Evolutionary conservation across 2,888 invertebrate species (phyloP), one percentile per base, ranked within the genome.

Genomic region (Agonopterix arenella): DNA sequence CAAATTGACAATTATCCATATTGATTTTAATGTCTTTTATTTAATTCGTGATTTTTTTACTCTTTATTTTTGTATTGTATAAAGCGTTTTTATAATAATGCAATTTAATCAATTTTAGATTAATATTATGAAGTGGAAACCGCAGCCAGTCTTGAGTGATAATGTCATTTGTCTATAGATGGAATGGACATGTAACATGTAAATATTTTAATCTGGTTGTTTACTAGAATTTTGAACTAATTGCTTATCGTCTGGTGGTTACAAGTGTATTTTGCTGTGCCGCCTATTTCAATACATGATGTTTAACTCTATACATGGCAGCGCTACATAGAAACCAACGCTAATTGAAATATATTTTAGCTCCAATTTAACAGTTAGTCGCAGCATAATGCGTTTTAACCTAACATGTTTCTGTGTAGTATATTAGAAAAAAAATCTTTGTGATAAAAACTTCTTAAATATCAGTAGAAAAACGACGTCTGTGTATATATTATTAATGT

Each of bases 171-270:
- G 59, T 66, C 49, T 44, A 8, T 48, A 61, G 63, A 66, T 64
- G 64, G 61, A 68, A 64, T 70, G 66, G 55, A 66, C 58, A 58
- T 83, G 84, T 84, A 81, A 70, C 58, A 58, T 83, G 84, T 84
- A 81, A 70, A 84, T 84, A 81, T 77, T 76, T 73, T 59, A 66
- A 77, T 77, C 77, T 72, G 84, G 76, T 82, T 80, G 73, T 78
- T 75, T 70, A 71, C 62, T 80, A 76, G 67, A 60, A 57, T 75
- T 73, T 80, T 72, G 70, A 75, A 67, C 64, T 57, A 64, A 28
- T 67, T 61, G 77, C 80, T 81, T 78, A 56, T 56, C 69, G 71
- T 69, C 61, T 62, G 60, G 54, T 57, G 68, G 28, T 73, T 70
- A 60, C 28, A 65, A 68, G 69, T 68, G 76, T 75, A 70, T 73